A percentile compares a stretch with the other conserved stretches of the same genome.
These are phyloP conservation scores for Calephelis perditalis DNA, from an alignment of 2,888 invertebrate genomes.

Conservation along the genomic window DNA sequence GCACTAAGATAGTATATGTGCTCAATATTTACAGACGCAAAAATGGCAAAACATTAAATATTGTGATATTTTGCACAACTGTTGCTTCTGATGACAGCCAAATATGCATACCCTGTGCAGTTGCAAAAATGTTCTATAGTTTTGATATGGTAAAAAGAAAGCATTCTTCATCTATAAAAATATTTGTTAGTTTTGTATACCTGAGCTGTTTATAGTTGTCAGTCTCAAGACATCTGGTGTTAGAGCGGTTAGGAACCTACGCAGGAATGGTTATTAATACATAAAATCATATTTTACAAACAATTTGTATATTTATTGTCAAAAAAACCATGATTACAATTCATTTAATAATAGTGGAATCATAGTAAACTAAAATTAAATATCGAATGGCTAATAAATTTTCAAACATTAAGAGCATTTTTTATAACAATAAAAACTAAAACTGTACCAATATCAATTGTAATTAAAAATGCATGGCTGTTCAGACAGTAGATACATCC, in stretches of 20 bases:
- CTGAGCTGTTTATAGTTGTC: constrained; percentile 76
- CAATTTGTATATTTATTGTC: background rate
- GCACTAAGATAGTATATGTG: background rate
- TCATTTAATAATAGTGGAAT: no score
- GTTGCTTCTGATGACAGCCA: constrained; percentile 13
- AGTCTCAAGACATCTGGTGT: constrained; percentile 76
- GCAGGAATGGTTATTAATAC: constrained; percentile 38
- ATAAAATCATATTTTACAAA: constrained; percentile 39
- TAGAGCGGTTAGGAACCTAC: constrained; percentile 77
- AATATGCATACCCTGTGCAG: constrained; percentile 30
- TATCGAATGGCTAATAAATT: no score
- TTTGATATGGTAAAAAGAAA: constrained; percentile 57
- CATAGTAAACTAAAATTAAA: no score
- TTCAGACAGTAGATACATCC: background rate
- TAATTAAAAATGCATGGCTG: background rate
- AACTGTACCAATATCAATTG: no score
- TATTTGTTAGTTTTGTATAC: constrained; percentile 56
- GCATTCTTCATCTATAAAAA: constrained; percentile 65
- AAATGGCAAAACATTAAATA: constrained; percentile 20
- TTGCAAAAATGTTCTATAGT: constrained; percentile 17
- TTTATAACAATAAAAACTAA: no score
- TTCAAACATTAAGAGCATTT: no score
- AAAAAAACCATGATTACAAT: background rate
- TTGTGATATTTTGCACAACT: constrained; percentile 17
- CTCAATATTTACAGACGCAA: constrained; percentile 22